A percentile compares a stretch with the other conserved stretches of the same genome.
Evolutionary conservation across 2,888 invertebrate genomes (phyloP).

Genomic region (Hemicrepidius hirtus): DNA sequence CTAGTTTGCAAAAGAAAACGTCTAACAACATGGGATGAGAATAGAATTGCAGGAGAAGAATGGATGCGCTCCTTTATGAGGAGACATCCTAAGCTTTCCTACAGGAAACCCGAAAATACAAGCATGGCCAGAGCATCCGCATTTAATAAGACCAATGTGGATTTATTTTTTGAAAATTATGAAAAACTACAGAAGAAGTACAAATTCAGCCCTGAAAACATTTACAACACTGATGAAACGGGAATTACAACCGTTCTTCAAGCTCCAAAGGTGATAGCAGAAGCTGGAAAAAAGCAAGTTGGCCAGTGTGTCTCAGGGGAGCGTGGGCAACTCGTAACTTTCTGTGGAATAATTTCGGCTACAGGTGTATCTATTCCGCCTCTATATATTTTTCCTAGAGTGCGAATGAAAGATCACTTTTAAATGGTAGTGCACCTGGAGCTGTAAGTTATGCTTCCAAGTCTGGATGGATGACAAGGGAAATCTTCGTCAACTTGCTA

Average conservation of each 20-base stretch:
- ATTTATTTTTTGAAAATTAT: slow-evolving; percentile 4
- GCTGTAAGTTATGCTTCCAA: slow-evolving; percentile 49
- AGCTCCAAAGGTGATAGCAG: slow-evolving; percentile 55
- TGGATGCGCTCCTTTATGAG: too few relatives aligned
- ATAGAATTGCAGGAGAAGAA: too few relatives aligned
- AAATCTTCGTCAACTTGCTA: slow-evolving; percentile 61
- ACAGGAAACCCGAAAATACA: too few relatives aligned
- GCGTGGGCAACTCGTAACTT: slow-evolving; percentile 58
- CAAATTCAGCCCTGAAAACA: slow-evolving; percentile 51
- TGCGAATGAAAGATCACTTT: slow-evolving; percentile 42
- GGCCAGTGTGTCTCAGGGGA: slow-evolving; percentile 58
- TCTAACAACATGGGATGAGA: too few relatives aligned
- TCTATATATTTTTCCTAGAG: slow-evolving; percentile 60
- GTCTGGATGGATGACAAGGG: slow-evolving; percentile 63
- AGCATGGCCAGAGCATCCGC: slow-evolving; percentile 47
- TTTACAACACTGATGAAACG: slow-evolving; percentile 61
- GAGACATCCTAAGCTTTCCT: too few relatives aligned
- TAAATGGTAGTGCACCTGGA: neutral
- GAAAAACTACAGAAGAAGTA: neutral
- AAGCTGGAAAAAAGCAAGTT: slow-evolving; percentile 51
- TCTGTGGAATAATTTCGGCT: slow-evolving; percentile 59
- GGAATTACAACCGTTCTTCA: slow-evolving; percentile 49
- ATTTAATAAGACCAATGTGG: slow-evolving; percentile 2
- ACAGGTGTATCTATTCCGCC: slow-evolving; percentile 59
- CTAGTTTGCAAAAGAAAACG: too few relatives aligned